Percentiles rank a stretch among this genome's conserved stretches.
Evolutionary conservation across 1,140 invertebrate genomes (phyloP).

Genomic region (Diachasma alloeum): DNA sequence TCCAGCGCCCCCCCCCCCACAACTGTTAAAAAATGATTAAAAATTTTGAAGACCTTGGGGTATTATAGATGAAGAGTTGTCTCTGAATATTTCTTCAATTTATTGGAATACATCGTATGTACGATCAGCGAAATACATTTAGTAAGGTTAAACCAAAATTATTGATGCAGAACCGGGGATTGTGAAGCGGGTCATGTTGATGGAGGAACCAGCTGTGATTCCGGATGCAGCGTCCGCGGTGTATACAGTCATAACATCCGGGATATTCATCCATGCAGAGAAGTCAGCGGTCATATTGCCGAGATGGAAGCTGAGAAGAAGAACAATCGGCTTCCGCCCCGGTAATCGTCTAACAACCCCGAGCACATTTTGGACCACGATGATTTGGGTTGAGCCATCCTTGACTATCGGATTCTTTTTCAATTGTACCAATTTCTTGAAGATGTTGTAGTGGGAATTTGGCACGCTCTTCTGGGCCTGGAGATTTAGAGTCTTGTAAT

Average conservation of each 20-base stretch:
- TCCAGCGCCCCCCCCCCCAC: too few species aligned
- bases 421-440: conserved; percentile 80
- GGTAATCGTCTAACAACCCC: conserved; percentile 36
- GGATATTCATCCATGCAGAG: conserved; percentile 36
- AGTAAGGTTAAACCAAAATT: neutral
- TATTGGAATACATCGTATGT: too few species aligned
- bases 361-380: conserved; percentile 54
- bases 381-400: conserved; percentile 51
- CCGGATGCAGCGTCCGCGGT: conserved; percentile 25
- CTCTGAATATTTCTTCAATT: too few species aligned
- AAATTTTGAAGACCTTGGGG: too few species aligned
- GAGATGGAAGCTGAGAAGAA: conserved; percentile 44
- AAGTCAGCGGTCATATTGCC: conserved; percentile 30
- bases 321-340: neutral
- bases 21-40: too few species aligned
- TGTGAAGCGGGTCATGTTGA: conserved; percentile 4
- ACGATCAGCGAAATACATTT: too few species aligned
- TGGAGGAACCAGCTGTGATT: neutral
- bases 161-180: conserved; percentile 30
- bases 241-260: conserved; percentile 35
- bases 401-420: conserved; percentile 72
- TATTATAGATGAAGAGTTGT: too few species aligned
- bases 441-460: conserved; percentile 64
- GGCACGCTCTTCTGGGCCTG: conserved; percentile 46
- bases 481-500: conserved; percentile 68